Conservation (phyloP, 92 coral and sea anemone genomes). For the Zoanthus solanderi region DNA sequence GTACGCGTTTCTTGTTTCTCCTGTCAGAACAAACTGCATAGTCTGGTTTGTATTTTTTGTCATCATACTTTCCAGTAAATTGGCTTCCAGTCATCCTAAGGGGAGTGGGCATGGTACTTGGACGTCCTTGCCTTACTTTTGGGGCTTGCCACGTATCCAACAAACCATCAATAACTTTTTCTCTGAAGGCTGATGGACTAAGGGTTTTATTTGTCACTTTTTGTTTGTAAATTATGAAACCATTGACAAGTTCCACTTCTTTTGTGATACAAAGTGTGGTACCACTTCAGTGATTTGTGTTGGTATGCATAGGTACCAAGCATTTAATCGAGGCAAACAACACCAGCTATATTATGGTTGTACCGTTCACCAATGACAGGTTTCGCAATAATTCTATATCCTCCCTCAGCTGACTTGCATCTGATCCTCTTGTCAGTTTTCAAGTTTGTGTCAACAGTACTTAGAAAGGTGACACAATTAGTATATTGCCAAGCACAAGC, state of each 20-base stretch:
- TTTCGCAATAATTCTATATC: slow-evolving; percentile 55
- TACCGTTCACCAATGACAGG: slow-evolving; percentile 66
- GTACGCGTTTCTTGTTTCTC: slow-evolving; percentile 59
- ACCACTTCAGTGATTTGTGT: slow-evolving; percentile 57
- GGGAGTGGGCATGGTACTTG: slow-evolving; percentile 37
- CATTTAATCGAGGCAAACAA: slow-evolving; percentile 47
- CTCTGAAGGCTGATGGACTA: slow-evolving; percentile 54
- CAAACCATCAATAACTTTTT: slow-evolving; percentile 44
- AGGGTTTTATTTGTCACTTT: slow-evolving; percentile 12
- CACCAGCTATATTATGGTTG: slow-evolving; percentile 61
- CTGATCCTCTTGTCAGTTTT: slow-evolving; percentile 62
- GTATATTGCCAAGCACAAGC: slow-evolving; percentile 73
- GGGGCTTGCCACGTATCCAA: slow-evolving; percentile 34
- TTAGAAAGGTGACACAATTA: slow-evolving; percentile 53
- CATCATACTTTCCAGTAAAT: slow-evolving; percentile 47
- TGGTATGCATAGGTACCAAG: slow-evolving; percentile 22
- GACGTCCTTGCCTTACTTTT: slow-evolving; percentile 24
- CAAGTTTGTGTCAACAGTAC: slow-evolving; percentile 47
- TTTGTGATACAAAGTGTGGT: slow-evolving; percentile 44
- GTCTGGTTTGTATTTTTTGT: slow-evolving; percentile 56
- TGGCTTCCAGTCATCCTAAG: slow-evolving; percentile 28
- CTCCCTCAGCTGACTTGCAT: slow-evolving; percentile 49
- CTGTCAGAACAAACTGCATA: slow-evolving; percentile 68
- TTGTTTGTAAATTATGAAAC: slow-evolving; percentile 66
- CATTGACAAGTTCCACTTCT: slow-evolving; percentile 60